A percentile compares a stretch with the other conserved stretches of the same genome.
Evolutionary conservation across 2,113 vertebrate species (phyloP).

Genomic region (Podarcis raffonei): DNA sequence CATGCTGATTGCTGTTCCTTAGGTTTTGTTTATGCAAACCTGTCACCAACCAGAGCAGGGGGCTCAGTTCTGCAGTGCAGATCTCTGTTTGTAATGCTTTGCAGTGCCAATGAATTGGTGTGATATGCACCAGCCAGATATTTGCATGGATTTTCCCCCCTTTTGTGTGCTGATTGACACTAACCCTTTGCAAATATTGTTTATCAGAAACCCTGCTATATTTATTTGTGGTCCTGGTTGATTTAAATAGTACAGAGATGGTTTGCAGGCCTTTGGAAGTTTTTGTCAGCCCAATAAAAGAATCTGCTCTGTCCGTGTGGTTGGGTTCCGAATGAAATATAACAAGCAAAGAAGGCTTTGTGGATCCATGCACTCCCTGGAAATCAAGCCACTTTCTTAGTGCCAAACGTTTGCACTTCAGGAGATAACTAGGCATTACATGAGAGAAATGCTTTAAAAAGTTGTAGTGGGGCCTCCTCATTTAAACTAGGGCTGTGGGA

Average conservation of each 20-base stretch:
- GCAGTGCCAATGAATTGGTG: slow-evolving; percentile 9
- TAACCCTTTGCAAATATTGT: slow-evolving; percentile 29
- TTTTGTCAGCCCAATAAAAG: not conserved
- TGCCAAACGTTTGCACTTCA: not conserved
- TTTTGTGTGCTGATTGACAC: slow-evolving; percentile 1
- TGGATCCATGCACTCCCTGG: not conserved
- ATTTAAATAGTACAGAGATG: not conserved
- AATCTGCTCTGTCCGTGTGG: not conserved
- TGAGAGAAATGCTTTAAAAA: not conserved
- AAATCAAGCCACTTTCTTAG: not conserved
- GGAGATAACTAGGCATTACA: not conserved
- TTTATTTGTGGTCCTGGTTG: slow-evolving; percentile 28
- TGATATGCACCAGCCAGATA: slow-evolving; percentile 24
- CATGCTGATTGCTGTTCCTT: not conserved
- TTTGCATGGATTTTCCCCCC: slow-evolving; percentile 51
- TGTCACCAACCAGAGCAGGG: not conserved
- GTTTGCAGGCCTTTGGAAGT: not conserved
- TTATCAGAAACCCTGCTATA: not conserved
- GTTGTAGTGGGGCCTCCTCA: not conserved
- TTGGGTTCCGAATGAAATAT: not conserved
- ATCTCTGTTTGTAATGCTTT: slow-evolving; percentile 21
- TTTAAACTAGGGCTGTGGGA: not conserved
- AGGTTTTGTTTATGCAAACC: slow-evolving; percentile 62
- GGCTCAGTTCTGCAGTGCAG: slow-evolving; percentile 28
- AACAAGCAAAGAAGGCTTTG: not conserved